These are phyloP conservation scores for Flabesymbios commensalis DNA, from an alignment of 2,888 invertebrate genomes.

Conservation along the genomic window DNA sequence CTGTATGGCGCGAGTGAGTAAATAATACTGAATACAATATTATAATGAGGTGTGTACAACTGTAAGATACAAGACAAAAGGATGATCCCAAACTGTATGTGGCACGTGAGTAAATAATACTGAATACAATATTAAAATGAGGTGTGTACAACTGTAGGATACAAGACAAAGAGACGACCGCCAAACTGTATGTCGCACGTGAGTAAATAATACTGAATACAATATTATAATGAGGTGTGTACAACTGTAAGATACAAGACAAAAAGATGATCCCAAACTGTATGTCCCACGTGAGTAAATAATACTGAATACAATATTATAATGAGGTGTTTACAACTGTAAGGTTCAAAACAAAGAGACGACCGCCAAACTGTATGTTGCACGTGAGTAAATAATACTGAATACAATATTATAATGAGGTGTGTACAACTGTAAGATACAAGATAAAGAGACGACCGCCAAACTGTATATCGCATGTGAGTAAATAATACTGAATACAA, in stretches of 20 bases:
- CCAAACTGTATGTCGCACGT: slow-evolving; percentile 95
- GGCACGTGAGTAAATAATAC: no score
- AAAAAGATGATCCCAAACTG: not conserved
- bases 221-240: not conserved
- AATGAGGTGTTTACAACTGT: not conserved
- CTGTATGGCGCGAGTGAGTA: no score
- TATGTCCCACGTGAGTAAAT: slow-evolving; percentile 73
- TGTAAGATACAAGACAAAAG: slow-evolving; percentile 90
- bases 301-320: not conserved
- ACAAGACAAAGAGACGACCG: slow-evolving; percentile 77
- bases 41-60: slow-evolving; percentile 77
- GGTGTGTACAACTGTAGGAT: slow-evolving; percentile 93
- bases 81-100: no score
- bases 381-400: slow-evolving; percentile 72
- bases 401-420: slow-evolving; percentile 64
- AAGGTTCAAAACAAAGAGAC: not conserved
- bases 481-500: slow-evolving; percentile 47
- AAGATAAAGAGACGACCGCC: slow-evolving; percentile 82
- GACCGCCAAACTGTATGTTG: slow-evolving; percentile 54
- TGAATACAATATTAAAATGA: slow-evolving; percentile 46
- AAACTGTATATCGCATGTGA: slow-evolving; percentile 95
- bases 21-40: not conserved
- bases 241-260: not conserved
- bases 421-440: slow-evolving; percentile 91
- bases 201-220: slow-evolving; percentile 60